Base-by-base conservation (phyloP, 2,113 vertebrate species). In the Castor canadensis region DNA sequence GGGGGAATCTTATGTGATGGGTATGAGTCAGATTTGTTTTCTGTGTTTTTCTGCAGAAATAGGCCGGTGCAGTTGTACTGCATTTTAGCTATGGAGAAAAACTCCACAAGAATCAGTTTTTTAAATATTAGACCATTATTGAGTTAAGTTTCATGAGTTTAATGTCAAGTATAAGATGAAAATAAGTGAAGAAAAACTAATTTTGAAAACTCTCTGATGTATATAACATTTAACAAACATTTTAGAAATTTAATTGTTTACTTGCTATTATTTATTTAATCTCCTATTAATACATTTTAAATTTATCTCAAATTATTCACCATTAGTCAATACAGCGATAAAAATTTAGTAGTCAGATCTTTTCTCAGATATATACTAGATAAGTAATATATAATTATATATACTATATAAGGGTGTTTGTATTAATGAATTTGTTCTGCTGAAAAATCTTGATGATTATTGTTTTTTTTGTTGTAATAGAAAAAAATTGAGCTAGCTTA, bases 11-110 rank as follows among this genome's bases (percentile, higher is more conserved):
- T 67, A 49, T 52, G 38, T 60, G 43, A 66, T 22, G 11, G 24
- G 49, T 93, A 43, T 96, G 90, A 95, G 66, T 94, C 80, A 95
- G n/a, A 69, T 56, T 83, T 49, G 7, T 52, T 95, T 94, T 88
- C 19, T 75, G 5, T 87, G 91, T 81, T 73, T 77, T 93, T 47
- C 84, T 83, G 79, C 62, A 82, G 47, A 96, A 80, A 66, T 87
- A 92, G 52, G 60, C 58, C 26, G 66, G 87, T 62, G 60, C 2
- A 76, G 40, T 92, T 75, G 89, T 87, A 71, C 56, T 56, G 20
- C 15, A 56, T 97, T 91, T 93, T 93, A 60, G 30, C n/a, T 86
- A 54, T 66, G 45, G 9, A 38, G 58, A 82, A 85, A 89, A 90
- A 60, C 9, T 89, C 64, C 89, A 8, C 24, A 26, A n/a, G 35